Conservation (phyloP, 2,888 invertebrate genomes). For the Unio delphinus region DNA sequence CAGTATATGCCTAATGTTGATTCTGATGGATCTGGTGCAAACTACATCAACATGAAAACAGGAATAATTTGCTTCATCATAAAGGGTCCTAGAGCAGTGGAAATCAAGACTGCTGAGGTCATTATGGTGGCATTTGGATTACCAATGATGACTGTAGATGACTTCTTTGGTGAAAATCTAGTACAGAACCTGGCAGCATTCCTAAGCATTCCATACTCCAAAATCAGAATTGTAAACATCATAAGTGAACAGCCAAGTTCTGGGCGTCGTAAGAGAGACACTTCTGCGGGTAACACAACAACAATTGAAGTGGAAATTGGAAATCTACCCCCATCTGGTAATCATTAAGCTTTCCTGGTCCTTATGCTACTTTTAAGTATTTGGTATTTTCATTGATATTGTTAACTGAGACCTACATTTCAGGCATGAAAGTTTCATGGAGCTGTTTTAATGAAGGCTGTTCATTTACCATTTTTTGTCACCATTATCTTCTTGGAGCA, state of each 20-base stretch:
- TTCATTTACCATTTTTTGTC: background rate
- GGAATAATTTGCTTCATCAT: slow-evolving; percentile 48
- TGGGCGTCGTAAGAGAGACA: slow-evolving; percentile 27
- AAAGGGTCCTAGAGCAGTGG: slow-evolving; percentile 42
- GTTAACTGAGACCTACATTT: too few relatives aligned
- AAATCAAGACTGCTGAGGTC: slow-evolving; percentile 37
- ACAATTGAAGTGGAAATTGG: slow-evolving; percentile 51
- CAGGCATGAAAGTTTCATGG: too few relatives aligned
- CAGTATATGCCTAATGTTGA: too few relatives aligned
- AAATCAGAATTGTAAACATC: slow-evolving; percentile 56
- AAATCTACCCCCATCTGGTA: slow-evolving; percentile 31
- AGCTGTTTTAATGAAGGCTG: too few relatives aligned
- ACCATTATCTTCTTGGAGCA: background rate
- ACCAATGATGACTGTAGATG: slow-evolving; percentile 54
- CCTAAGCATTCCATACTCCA: slow-evolving; percentile 50
- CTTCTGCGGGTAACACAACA: slow-evolving; percentile 16
- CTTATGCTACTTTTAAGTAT: too few relatives aligned
- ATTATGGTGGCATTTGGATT: slow-evolving; percentile 48
- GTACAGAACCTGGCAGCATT: slow-evolving; percentile 60
- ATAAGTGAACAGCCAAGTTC: slow-evolving; percentile 34
- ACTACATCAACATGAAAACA: slow-evolving; percentile 50
- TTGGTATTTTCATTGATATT: too few relatives aligned
- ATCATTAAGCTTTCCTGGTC: slow-evolving; percentile 4
- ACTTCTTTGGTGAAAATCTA: slow-evolving; percentile 63
- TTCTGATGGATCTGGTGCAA: slow-evolving; percentile 45